phyloP scores from a whole-genome alignment of 2,113 vertebrate species.

The Pseudorectes ferrugineus region DNA sequence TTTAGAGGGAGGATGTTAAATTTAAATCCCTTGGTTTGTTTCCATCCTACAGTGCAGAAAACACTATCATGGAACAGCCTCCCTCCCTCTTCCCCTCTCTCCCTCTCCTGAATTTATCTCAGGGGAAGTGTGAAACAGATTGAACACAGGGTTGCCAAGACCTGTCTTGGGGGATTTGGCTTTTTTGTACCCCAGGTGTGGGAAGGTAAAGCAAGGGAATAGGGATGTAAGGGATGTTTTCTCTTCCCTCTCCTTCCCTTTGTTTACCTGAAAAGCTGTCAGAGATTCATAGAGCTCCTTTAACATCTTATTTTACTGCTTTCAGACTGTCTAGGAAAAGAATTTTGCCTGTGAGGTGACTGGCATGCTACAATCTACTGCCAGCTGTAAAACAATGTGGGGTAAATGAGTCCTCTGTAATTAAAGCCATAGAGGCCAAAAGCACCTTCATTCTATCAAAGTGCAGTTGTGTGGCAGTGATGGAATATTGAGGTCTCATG shows the following conservation, averaged over 20 bases:
- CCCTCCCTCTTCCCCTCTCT: neutral
- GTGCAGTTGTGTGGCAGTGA: neutral
- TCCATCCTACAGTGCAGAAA: neutral
- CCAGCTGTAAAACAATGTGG: neutral
- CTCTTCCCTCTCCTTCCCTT: neutral
- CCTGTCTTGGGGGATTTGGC: constrained; percentile 10
- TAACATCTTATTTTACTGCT: constrained; percentile 10
- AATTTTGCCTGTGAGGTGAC: neutral
- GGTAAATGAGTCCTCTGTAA: neutral
- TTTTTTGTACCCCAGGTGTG: neutral
- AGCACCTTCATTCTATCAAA: neutral
- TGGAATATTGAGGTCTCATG: neutral
- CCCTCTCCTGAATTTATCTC: neutral
- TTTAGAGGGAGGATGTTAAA: neutral
- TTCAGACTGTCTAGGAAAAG: neutral
- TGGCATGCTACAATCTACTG: neutral
- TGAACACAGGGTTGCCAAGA: constrained; percentile 34
- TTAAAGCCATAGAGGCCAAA: neutral
- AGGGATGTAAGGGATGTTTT: neutral
- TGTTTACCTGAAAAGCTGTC: neutral
- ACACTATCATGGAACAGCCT: neutral
- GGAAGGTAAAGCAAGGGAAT: constrained; percentile 11
- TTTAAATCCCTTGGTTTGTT: neutral
- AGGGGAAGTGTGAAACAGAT: constrained; percentile 29
- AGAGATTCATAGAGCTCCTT: neutral